These are phyloP conservation scores for Apodemus sylvaticus DNA, from an alignment of 2,113 vertebrate species.

Conservation along the genomic window DNA sequence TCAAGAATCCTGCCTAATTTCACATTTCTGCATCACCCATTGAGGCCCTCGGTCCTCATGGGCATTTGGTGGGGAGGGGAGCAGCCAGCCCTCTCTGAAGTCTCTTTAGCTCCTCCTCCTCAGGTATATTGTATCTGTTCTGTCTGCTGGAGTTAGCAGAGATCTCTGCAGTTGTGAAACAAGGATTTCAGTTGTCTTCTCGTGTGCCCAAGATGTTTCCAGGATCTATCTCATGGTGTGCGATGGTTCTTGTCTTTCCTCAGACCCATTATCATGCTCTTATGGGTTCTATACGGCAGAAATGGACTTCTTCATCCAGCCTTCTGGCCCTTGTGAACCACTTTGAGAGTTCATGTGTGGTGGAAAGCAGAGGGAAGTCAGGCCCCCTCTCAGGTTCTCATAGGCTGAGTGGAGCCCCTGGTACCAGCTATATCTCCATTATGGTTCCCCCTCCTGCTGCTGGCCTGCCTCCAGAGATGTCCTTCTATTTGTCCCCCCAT, in stretches of 20 bases:
- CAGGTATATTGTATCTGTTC: neutral
- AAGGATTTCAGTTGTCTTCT: neutral
- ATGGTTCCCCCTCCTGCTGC: neutral
- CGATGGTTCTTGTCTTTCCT: neutral
- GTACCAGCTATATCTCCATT: neutral
- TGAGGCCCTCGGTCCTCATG: neutral
- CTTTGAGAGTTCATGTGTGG: neutral
- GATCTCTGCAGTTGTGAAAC: rapidly evolving
- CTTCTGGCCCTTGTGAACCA: neutral
- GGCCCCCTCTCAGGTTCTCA: neutral
- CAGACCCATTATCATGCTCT: rapidly evolving
- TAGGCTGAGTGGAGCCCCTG: rapidly evolving
- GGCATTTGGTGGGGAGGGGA: neutral
- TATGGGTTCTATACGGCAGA: rapidly evolving
- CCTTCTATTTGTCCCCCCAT: too few species aligned
- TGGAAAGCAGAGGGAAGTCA: neutral
- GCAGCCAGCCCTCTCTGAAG: too few species aligned
- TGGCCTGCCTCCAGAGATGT: neutral
- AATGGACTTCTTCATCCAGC: rapidly evolving
- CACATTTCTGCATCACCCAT: neutral
- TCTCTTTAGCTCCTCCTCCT: neutral
- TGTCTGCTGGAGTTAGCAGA: too few species aligned
- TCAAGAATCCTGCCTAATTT: neutral
- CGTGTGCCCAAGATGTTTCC: neutral
- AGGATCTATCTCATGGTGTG: rapidly evolving